Evolutionary conservation across 1,140 invertebrate species (phyloP).

Genomic region (Neelides sp.): DNA sequence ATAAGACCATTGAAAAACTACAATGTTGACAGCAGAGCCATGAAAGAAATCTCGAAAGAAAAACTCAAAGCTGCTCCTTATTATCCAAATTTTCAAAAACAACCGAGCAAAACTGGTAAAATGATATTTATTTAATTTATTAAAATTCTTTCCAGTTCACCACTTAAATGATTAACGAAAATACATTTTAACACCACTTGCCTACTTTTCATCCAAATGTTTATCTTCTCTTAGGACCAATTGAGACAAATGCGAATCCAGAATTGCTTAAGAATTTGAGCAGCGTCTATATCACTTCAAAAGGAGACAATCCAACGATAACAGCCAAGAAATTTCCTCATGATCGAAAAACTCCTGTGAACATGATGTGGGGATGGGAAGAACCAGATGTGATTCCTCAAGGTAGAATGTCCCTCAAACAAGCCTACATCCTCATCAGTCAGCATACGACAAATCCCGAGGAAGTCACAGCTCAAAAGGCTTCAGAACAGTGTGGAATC

Average conservation of each 20-base stretch:
- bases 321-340: constrained; percentile 36
- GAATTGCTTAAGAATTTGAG: constrained; percentile 12
- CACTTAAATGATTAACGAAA: too few species aligned
- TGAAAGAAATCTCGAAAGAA: constrained; percentile 49
- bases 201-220: constrained; percentile 13
- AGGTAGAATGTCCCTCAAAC: constrained; percentile 37
- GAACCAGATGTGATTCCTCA: constrained; percentile 33
- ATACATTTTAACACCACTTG: too few species aligned
- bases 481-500: constrained; percentile 53
- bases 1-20: constrained; percentile 43
- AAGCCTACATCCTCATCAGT: constrained; percentile 44
- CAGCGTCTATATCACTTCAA: constrained; percentile 17
- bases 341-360: constrained; percentile 34
- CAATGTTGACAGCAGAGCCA: constrained; percentile 57
- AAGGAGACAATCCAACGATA: constrained; percentile 21
- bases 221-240: constrained; percentile 13
- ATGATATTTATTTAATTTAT: neutral
- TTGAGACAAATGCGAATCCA: constrained; percentile 5
- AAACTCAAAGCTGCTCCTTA: constrained; percentile 53
- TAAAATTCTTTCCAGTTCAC: neutral
- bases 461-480: constrained; percentile 42
- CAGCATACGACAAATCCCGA: constrained; percentile 47
- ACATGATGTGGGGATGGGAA: constrained; percentile 35
- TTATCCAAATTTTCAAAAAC: constrained; percentile 35
- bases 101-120: neutral